Percentiles rank a stretch among this genome's conserved stretches.
phyloP scores from a whole-genome alignment of 2,113 vertebrate genomes.

The Hydrochoerus hydrochaeris region DNA sequence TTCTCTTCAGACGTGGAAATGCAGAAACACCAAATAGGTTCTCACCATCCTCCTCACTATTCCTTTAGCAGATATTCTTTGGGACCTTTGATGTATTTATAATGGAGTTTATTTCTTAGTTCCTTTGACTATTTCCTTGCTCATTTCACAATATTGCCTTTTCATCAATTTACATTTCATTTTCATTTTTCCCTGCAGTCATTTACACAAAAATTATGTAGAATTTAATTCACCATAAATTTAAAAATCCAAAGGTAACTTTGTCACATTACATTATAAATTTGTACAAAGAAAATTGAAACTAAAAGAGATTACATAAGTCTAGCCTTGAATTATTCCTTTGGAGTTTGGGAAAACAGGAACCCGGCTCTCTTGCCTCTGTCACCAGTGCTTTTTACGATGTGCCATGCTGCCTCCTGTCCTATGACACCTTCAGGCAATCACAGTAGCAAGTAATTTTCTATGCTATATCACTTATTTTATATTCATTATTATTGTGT shows the following conservation, averaged over 20 bases:
- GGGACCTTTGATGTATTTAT: neutral
- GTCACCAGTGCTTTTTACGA: neutral
- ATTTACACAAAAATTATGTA: neutral
- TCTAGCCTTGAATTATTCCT: neutral
- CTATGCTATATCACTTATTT: neutral
- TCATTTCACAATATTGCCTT: neutral
- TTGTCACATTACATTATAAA: neutral
- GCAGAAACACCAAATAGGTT: neutral
- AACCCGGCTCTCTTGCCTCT: neutral
- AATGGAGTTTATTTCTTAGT: neutral
- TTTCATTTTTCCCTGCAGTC: neutral
- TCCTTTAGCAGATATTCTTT: neutral
- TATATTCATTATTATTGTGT: neutral
- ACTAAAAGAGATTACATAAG: neutral
- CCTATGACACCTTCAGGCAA: neutral
- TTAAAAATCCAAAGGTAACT: neutral
- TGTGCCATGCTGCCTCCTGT: neutral
- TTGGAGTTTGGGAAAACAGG: neutral
- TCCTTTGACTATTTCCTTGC: neutral
- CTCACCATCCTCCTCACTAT: neutral
- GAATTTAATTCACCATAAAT: neutral
- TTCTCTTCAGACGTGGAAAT: neutral
- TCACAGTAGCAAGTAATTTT: neutral
- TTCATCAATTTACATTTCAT: neutral
- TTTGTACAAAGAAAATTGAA: conserved; percentile 13